Conservation (phyloP, 2,113 vertebrate species). For the Aptenodytes patagonicus region DNA sequence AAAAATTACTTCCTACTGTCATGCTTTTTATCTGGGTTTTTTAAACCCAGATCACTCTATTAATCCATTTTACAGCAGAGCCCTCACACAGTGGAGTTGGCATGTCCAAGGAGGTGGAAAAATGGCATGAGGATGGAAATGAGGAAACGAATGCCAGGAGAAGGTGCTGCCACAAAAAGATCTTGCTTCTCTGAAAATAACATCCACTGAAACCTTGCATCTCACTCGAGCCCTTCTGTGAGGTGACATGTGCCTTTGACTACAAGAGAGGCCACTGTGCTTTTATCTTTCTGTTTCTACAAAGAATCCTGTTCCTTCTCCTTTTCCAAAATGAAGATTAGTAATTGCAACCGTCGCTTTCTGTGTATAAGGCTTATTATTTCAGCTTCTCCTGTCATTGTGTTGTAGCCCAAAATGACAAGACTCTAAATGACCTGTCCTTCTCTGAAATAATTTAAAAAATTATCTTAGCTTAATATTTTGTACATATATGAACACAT, state of each 20-base stretch:
- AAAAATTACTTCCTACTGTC: background rate
- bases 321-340: background rate
- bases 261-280: background rate
- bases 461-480: background rate
- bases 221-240: accelerated
- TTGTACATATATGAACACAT: background rate
- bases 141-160: background rate
- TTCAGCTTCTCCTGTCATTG: background rate
- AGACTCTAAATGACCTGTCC: background rate
- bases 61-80: background rate
- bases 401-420: background rate
- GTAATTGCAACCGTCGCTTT: background rate
- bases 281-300: background rate
- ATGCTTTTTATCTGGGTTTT: background rate
- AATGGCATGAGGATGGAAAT: background rate
- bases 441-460: background rate
- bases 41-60: background rate
- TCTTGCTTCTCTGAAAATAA: background rate
- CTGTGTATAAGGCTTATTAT: background rate
- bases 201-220: background rate
- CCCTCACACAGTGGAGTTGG: background rate
- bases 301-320: background rate
- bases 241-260: background rate
- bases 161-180: background rate
- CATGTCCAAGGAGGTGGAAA: background rate